phyloP scores from a whole-genome alignment of 1,140 invertebrate species.

The Pseudomyrmex sp. region DNA sequence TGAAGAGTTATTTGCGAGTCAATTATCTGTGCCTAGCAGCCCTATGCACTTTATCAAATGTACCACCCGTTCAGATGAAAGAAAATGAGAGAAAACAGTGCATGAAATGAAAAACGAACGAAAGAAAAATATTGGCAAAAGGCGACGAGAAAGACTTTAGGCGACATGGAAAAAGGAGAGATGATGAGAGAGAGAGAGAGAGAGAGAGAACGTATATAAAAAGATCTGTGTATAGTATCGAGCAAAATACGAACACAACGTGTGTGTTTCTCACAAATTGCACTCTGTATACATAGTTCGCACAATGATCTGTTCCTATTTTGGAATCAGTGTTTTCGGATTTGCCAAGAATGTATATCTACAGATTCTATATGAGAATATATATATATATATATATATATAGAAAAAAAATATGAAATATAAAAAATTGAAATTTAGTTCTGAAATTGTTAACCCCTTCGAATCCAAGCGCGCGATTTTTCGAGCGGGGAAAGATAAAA shows the following conservation, averaged over 20 bases:
- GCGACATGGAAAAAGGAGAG: conserved; percentile 35
- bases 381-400: conserved; percentile 66
- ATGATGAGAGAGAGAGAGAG: conserved; percentile 46
- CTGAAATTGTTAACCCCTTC: conserved; percentile 77
- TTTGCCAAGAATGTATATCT: conserved; percentile 82
- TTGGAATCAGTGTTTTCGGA: conserved; percentile 81
- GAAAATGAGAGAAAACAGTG: conserved; percentile 78
- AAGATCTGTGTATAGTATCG: conserved; percentile 53
- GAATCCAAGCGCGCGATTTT: conserved; percentile 60
- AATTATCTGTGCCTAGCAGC: conserved; percentile 86
- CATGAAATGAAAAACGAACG: conserved; percentile 74
- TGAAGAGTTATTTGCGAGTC: conserved; percentile 86
- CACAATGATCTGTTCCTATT: conserved; percentile 83
- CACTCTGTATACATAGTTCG: conserved; percentile 83
- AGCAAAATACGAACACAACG: conserved; percentile 66
- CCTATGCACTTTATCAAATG: conserved; percentile 86
- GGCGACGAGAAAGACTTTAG: conserved; percentile 1
- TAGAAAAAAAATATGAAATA: conserved; percentile 77
- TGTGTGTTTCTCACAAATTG: conserved; percentile 80
- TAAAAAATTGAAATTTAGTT: conserved; percentile 79
- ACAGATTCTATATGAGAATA: conserved; percentile 75
- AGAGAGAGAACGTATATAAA: conserved; percentile 33
- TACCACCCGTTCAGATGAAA: conserved; percentile 83
- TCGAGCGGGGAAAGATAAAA: not conserved
- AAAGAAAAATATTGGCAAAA: conserved; percentile 39